Evolutionary conservation across 1,140 invertebrate species (phyloP), one percentile per base, ranked within the genome.

Genomic region (Ectropis grisescens): DNA sequence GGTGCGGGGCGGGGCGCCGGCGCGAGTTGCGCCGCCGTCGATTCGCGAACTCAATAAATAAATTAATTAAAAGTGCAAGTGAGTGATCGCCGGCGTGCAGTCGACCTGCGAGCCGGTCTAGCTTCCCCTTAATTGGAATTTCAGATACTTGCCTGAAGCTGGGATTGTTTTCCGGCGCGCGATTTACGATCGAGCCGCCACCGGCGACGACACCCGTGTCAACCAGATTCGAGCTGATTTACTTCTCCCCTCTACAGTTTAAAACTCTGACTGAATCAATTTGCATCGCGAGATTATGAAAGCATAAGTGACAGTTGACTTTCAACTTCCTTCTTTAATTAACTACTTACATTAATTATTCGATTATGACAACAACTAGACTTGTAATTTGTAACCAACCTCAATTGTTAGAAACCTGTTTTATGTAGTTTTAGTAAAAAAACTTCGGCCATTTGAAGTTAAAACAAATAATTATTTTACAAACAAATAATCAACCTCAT

Each of bases 1-100:
- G 55, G 34, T 33, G 71, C 46, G 69, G 75, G 75, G 68, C 51
- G 61, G 59, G 74, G 61, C 61, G 69, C 54, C 45, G 58, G 57
- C 71, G 55, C 75, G 72, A 71, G 68, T 75, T 78, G 75, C 72
- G 72, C 71, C 64, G 75, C 75, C 65, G 70, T 80, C 66, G 75
- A 75, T 74, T 58, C 66, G 64, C 65, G 70, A 57, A 72, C 72
- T 67, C 70, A 61, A 81, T 81, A 81, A 81, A 81, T 81, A 78
- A 81, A 81, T 81, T 78, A 81, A 81, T 81, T 81, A 81, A 81
- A 81, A 81, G 72, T 81, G 76, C 72, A 81, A 81, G 72, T 78
- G 70, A 81, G 65, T 67, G 72, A 81, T 81, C 67, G 67, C 24
- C 58, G 48, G 62, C 69, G 58, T 72, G 70, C 69, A 70, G 49